phyloP scores from a whole-genome alignment of 2,797 vertebrate genomes.

The Mormyrus proboscirostris region DNA sequence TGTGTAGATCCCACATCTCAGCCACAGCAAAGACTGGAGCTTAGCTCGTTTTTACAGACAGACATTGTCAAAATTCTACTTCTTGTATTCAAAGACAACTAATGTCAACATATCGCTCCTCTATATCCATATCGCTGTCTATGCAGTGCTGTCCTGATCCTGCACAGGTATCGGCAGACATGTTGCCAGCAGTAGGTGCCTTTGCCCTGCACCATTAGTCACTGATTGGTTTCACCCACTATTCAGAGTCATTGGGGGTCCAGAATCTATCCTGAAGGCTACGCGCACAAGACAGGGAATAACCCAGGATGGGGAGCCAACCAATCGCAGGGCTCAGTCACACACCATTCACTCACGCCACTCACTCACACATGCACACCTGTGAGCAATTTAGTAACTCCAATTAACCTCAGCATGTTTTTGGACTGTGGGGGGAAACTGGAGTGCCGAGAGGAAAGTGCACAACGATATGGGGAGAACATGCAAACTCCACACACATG shows the following conservation, averaged over 20 bases:
- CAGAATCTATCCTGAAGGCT: not conserved
- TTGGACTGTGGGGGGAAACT: too few relatives aligned
- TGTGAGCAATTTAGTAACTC: not conserved
- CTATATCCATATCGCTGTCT: not conserved
- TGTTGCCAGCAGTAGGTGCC: not conserved
- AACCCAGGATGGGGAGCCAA: too few relatives aligned
- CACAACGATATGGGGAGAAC: not conserved
- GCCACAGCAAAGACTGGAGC: not conserved
- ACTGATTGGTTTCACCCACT: not conserved
- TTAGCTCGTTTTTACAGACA: not conserved
- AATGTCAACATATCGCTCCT: too few relatives aligned
- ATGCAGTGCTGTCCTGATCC: not conserved
- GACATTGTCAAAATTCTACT: not conserved
- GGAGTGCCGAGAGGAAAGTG: too few relatives aligned
- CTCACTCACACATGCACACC: too few relatives aligned
- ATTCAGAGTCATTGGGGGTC: not conserved
- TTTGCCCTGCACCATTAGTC: not conserved
- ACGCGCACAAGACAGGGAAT: not conserved
- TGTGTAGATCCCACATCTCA: not conserved
- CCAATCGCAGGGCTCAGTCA: too few relatives aligned
- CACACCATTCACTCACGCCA: too few relatives aligned
- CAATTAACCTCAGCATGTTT: not conserved
- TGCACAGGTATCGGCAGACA: not conserved
- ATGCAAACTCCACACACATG: not conserved
- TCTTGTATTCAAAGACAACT: not conserved